Conservation (phyloP, 2,888 invertebrate species). For the Leptinotarsa peninsularis region DNA sequence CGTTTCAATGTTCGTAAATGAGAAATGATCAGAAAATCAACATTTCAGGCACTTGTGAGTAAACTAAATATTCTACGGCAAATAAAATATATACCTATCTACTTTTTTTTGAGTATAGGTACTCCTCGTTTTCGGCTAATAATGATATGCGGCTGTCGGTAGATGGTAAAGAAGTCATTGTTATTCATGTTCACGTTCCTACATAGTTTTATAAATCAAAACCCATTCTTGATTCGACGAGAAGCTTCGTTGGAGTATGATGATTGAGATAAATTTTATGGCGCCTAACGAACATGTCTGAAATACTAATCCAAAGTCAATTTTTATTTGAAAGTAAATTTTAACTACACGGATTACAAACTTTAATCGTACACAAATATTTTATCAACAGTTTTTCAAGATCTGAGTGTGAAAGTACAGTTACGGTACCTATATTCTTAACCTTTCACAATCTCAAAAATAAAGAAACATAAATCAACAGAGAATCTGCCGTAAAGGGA, state of each 20-base stretch:
- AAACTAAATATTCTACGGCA: too few species aligned
- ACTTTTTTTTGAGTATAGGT: background rate
- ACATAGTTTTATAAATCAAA: background rate
- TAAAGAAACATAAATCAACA: too few species aligned
- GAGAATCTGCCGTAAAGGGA: too few species aligned
- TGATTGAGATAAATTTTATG: slow-evolving; percentile 3
- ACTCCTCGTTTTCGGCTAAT: background rate
- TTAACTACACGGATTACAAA: background rate
- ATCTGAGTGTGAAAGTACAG: too few species aligned
- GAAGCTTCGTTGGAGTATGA: background rate
- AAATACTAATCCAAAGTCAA: background rate
- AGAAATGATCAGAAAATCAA: too few species aligned
- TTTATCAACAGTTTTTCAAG: too few species aligned
- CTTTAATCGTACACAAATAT: too few species aligned
- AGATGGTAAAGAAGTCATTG: background rate
- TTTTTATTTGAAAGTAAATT: background rate
- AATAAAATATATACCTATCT: too few species aligned
- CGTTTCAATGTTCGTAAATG: too few species aligned
- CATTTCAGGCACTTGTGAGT: too few species aligned
- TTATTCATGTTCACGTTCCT: background rate
- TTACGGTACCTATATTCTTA: too few species aligned
- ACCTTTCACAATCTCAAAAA: too few species aligned
- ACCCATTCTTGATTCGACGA: background rate
- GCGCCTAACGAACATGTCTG: background rate
- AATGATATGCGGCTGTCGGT: background rate